phyloP scores from a whole-genome alignment of 2,797 vertebrate genomes.

The Sebastes elongatus region DNA sequence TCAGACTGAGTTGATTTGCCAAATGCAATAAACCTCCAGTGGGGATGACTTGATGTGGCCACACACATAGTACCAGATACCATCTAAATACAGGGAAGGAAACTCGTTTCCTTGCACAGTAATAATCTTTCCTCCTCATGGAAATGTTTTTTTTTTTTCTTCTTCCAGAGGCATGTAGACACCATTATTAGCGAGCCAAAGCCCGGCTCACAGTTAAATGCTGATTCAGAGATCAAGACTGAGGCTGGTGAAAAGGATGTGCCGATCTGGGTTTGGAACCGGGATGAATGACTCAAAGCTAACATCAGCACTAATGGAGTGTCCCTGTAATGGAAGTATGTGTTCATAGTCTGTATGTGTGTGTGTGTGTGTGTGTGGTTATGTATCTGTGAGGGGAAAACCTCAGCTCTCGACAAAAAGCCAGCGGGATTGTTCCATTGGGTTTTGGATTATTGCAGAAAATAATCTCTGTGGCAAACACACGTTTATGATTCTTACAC shows the following conservation, averaged over 20 bases:
- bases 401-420: no score
- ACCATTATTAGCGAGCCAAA: slow-evolving; percentile 10
- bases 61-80: slow-evolving; percentile 18
- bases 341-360: background rate
- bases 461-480: no score
- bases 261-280: background rate
- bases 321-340: background rate
- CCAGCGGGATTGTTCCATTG: no score
- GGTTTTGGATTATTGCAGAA: no score
- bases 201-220: background rate
- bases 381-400: background rate
- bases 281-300: slow-evolving; percentile 18
- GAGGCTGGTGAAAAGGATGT: background rate
- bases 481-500: no score
- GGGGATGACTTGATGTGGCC: background rate
- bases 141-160: slow-evolving; percentile 8
- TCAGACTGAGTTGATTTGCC: slow-evolving; percentile 15
- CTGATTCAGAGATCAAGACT: slow-evolving; percentile 33
- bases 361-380: background rate
- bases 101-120: background rate
- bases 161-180: slow-evolving; percentile 20
- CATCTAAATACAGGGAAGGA: slow-evolving; percentile 17
- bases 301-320: background rate
- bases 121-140: slow-evolving; percentile 24
- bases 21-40: background rate